Conservation (phyloP, 2,113 vertebrate species). For the Marcusenius ussheri region DNA sequence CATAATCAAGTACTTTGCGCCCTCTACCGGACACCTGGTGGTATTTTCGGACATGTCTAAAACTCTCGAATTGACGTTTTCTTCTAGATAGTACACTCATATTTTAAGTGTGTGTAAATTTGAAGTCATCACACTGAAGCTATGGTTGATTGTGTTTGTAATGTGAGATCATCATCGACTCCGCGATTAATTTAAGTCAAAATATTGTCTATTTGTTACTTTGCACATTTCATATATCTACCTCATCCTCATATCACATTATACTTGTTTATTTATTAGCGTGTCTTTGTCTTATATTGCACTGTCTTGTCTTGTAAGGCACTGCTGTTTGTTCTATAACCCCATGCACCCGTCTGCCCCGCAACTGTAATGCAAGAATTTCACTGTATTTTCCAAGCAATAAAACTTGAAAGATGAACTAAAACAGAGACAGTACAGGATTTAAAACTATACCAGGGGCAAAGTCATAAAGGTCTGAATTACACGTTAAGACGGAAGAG, state of each 20-base stretch:
- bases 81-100: background rate
- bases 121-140: background rate
- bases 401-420: background rate
- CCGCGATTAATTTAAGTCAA: background rate
- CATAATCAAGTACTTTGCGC: background rate
- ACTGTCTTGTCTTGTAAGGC: background rate
- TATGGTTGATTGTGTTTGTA: background rate
- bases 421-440: background rate
- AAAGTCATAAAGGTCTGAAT: background rate
- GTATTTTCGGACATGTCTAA: background rate
- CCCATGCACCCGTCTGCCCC: background rate
- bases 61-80: background rate
- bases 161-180: background rate
- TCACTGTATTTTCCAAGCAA: background rate
- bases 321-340: background rate
- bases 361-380: background rate
- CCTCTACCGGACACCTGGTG: background rate
- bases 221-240: background rate
- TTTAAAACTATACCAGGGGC: background rate
- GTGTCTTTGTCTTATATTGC: background rate
- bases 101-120: background rate
- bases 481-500: background rate
- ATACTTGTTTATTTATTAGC: background rate
- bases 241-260: background rate
- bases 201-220: no score